phyloP scores from a whole-genome alignment of 2,888 invertebrate species.

The Spodoptera picta region DNA sequence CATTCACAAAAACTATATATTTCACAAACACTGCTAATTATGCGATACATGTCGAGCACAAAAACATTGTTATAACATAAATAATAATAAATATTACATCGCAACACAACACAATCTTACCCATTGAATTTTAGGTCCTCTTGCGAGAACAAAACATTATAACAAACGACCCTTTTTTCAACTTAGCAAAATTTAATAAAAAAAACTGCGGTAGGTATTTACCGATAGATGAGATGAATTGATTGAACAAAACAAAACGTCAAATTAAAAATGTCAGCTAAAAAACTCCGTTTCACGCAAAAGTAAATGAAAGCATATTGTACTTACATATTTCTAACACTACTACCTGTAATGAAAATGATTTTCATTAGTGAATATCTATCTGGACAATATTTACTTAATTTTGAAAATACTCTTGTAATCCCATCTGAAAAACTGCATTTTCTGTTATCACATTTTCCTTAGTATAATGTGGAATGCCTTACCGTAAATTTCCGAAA shows the following conservation, averaged over 20 bases:
- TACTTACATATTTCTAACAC: no score
- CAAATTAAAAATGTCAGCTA: conserved; percentile 66
- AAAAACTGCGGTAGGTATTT: conserved; percentile 65
- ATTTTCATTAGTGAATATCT: no score
- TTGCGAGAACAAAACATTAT: conserved; percentile 85
- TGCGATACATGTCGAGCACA: conserved; percentile 46
- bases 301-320: neutral
- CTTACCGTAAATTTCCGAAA: no score
- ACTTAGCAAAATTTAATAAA: conserved; percentile 49
- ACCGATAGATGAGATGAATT: conserved; percentile 49
- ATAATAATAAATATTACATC: conserved; percentile 36
- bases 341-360: no score
- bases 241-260: conserved; percentile 68
- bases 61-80: conserved; percentile 50
- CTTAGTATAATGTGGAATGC: no score
- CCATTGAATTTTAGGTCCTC: conserved; percentile 86
- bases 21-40: conserved; percentile 68
- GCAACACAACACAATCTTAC: conserved; percentile 69
- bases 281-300: conserved; percentile 53
- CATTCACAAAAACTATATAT: conserved; percentile 68
- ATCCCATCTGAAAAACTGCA: no score
- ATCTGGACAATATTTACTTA: no score
- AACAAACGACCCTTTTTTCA: conserved; percentile 48
- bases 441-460: no score
- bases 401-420: no score